Percentiles rank a stretch among this genome's conserved stretches.
These are phyloP conservation scores for Venturia canescens DNA, from an alignment of 1,140 invertebrate genomes.

Conservation along the genomic window DNA sequence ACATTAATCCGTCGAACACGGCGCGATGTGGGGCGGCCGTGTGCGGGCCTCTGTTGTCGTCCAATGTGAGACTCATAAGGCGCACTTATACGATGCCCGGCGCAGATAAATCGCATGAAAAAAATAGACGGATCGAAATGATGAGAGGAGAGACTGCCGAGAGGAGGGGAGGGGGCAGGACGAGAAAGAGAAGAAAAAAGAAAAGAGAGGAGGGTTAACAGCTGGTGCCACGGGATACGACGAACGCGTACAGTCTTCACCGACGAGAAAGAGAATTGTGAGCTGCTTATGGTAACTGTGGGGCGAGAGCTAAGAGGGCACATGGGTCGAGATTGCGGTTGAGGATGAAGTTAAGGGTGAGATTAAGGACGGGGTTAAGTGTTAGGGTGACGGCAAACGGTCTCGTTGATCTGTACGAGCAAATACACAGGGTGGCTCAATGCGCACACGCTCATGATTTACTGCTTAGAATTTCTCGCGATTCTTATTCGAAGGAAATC, in stretches of 20 bases:
- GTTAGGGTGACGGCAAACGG: constrained; percentile 14
- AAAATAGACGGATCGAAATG: constrained; percentile 26
- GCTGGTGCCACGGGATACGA: constrained; percentile 11
- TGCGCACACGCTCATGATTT: too few relatives aligned
- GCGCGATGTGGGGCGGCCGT: neutral
- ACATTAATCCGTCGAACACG: constrained; percentile 13
- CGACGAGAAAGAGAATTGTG: constrained; percentile 18
- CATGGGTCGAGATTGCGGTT: constrained; percentile 31
- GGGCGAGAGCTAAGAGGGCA: constrained; percentile 19
- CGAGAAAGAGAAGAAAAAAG: neutral
- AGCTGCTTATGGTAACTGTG: neutral
- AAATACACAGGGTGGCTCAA: neutral
- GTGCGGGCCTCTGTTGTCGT: neutral
- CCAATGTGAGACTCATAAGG: constrained; percentile 16
- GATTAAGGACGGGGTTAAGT: constrained; percentile 39
- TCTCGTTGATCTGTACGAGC: neutral
- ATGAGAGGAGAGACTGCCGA: neutral
- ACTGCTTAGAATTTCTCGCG: too few relatives aligned
- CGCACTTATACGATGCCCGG: constrained; percentile 23
- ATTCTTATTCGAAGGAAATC: too few relatives aligned
- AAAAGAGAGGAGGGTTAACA: neutral
- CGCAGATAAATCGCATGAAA: constrained; percentile 27
- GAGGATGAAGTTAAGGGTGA: constrained; percentile 44
- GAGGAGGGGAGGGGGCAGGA: neutral
- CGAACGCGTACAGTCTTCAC: neutral